Conservation (phyloP, 2,113 vertebrate genomes). For the Corythaixoides concolor region DNA sequence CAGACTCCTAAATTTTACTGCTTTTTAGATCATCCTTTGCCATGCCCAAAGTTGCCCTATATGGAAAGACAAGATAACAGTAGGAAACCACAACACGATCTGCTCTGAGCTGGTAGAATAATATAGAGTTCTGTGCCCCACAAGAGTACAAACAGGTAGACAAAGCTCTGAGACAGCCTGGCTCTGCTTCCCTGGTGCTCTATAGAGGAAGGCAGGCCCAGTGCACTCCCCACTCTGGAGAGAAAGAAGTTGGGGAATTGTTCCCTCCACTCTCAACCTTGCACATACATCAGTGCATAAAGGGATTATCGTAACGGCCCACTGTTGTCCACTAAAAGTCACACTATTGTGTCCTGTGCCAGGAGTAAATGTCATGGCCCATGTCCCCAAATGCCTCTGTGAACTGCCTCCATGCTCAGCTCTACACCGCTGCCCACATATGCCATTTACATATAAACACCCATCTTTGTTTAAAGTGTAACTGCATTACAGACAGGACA, state of each 20-base stretch:
- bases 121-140: accelerated
- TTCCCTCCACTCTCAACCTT: neutral
- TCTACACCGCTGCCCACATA: neutral
- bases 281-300: neutral
- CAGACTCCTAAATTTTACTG: neutral
- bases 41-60: neutral
- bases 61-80: neutral
- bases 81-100: accelerated
- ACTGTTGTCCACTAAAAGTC: accelerated
- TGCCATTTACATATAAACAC: neutral
- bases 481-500: neutral
- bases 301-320: neutral
- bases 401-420: neutral
- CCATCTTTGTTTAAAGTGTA: neutral
- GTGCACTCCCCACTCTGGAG: no score
- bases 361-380: neutral
- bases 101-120: neutral
- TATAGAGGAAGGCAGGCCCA: neutral
- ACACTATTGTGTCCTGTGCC: neutral
- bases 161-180: neutral
- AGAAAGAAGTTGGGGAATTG: neutral
- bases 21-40: neutral
- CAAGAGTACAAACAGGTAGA: neutral
- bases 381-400: neutral
- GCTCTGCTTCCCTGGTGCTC: neutral